Evolutionary conservation across 1,140 invertebrate species (phyloP), one percentile per base, ranked within the genome.

Genomic region (Oscheius sp.): DNA sequence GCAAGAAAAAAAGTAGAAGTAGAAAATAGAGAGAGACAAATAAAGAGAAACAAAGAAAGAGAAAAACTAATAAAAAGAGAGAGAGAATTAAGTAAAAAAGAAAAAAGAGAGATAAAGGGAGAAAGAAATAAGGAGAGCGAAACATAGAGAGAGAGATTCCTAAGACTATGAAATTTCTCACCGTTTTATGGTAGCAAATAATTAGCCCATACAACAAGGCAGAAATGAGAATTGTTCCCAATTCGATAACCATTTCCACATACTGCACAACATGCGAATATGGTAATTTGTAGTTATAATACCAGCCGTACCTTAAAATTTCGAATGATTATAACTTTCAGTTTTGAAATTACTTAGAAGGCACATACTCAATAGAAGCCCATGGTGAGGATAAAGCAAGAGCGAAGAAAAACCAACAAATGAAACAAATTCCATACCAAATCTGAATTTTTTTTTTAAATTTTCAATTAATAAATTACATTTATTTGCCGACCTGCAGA

Each of bases 211-310:
- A 34, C 23, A 34, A 63, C 3, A 63, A 13, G 7, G 59, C 59
- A 10, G 59, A 63, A 63, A 63, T 63, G 18, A 63, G 13, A 23
- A 63, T 63, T 7, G 59, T 63, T 23, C 59, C 29, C 4, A 63
- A 18, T 36, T 63, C 59, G 10, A 63, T 31, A 23, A 63, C 29
- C 59, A 63, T 63, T 23, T 63, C 59, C 13, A 63, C 59, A 18
- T 63, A 18, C 29, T 63, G 59, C 7, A 63, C 59, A 29, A 63
- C 4, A 13, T 7, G 10, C 4, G 59, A 63, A 7, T 18, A 13
- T 10, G 59, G 59, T 3, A 32, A 7, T 20, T 36, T 32, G 59
- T 63, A 63, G 29, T 63, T 36, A 31, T 63, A 63, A 7, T 10
- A 34, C 59, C 59, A 63, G 10, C 13, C 7, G 23, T 63, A 63